phyloP scores from a whole-genome alignment of 2,113 vertebrate genomes.

The Aphelocoma coerulescens region DNA sequence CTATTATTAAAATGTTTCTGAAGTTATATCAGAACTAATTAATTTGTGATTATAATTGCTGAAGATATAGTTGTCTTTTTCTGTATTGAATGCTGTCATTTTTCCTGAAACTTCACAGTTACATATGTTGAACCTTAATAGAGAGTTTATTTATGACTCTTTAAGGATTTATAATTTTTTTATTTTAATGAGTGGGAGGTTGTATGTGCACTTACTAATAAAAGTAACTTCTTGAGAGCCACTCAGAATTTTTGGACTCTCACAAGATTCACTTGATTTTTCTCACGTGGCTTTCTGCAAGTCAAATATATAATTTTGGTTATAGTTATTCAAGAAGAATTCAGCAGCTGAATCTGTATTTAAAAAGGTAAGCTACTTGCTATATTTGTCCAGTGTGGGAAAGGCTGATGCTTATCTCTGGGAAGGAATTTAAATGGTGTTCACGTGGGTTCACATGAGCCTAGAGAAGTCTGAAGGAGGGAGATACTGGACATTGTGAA shows the following conservation, averaged over 20 bases:
- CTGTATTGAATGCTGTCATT: not conserved
- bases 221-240: not conserved
- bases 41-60: not conserved
- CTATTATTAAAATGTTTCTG: not conserved
- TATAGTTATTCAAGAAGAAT: not conserved
- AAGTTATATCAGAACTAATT: not conserved
- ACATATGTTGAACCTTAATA: not conserved
- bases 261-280: not conserved
- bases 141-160: not conserved
- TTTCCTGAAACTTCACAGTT: not conserved
- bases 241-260: not conserved
- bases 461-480: not conserved
- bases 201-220: not conserved
- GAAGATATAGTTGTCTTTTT: not conserved
- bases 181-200: not conserved
- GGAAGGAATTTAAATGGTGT: not conserved
- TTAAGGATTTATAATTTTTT: not conserved
- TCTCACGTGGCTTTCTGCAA: not conserved
- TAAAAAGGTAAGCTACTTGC: not conserved
- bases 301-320: not conserved
- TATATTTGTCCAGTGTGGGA: not conserved
- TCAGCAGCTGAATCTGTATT: not conserved
- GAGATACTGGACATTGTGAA: not conserved
- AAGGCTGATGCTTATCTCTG: not conserved
- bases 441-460: not conserved